Evolutionary conservation across 2,888 invertebrate genomes (phyloP), one percentile per base, ranked within the genome.

Genomic region (Blastobasis adustella): DNA sequence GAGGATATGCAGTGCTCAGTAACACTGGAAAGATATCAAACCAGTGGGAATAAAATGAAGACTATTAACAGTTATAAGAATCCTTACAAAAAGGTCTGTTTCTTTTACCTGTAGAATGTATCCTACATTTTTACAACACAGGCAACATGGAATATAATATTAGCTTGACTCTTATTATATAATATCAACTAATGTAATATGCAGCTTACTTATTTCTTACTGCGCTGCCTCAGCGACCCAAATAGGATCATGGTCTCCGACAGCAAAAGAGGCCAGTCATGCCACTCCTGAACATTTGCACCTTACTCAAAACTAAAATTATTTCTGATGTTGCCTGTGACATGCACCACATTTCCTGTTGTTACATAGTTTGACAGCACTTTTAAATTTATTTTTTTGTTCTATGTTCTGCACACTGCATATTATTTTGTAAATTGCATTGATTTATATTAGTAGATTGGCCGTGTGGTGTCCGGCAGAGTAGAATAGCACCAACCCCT

Each of bases 1-100:
- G 85, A 81, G 76, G 82, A 82, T 75, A 87, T 86, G 87, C 84
- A 86, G 86, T 84, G 82, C 84, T 82, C 82, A 63, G 68, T 85
- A 69, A 80, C 76, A 71, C 74, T 77, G 79, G 81, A 79, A 76
- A 82, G 74, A 73, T 79, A 78, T 63, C 71, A 66, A 76, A 76
- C 76, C 76, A 67, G 74, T 76, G 84, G 85, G 63, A 78, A 78
- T 67, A 86, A 82, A 78, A 83, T 81, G 87, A 87, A 87, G 87
- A 87, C 73, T 56, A 64, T 76, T 74, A 84, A 77, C 79, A 73
- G 69, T 80, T 73, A 76, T 80, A 85, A 82, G 83, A 86, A 81
- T 75, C 75, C 79, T 77, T 82, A 77, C 67, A 79, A 69, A 69
- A 85, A 87, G 87, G 87, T 87, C 80, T 75, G 87, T 87, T 65